These are phyloP conservation scores for Channa maculata DNA, from an alignment of 2,113 vertebrate species.

Conservation along the genomic window DNA sequence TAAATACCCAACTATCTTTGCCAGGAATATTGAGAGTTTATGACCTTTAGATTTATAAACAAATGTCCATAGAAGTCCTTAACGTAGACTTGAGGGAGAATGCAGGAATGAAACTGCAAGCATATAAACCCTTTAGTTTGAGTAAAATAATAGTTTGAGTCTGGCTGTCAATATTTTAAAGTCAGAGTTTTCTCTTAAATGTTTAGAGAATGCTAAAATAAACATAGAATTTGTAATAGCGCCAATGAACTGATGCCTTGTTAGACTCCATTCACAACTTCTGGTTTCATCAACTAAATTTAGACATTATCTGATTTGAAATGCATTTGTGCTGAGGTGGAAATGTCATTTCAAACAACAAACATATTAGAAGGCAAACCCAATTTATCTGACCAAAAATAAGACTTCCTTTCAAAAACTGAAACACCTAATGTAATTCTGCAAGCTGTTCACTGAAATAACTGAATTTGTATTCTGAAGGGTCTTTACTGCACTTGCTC, in stretches of 20 bases:
- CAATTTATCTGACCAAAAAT: conserved; percentile 20
- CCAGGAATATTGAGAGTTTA: conserved; percentile 44
- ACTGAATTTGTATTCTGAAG: conserved; percentile 82
- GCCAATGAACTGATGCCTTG: conserved; percentile 83
- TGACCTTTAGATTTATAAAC: conserved; percentile 54
- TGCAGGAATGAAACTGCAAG: conserved; percentile 71
- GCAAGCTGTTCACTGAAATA: conserved; percentile 80
- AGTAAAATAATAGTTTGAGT: conserved; percentile 83
- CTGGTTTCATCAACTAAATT: conserved; percentile 69
- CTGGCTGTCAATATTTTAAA: conserved; percentile 76
- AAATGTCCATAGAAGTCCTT: conserved; percentile 37
- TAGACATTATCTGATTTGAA: conserved; percentile 24
- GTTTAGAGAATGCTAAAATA: conserved; percentile 85
- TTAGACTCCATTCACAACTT: conserved; percentile 80
- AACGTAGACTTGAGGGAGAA: conserved; percentile 52
- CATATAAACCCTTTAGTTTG: conserved; percentile 71
- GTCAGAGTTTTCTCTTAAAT: conserved; percentile 76
- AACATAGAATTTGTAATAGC: conserved; percentile 81
- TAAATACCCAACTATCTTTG: conserved; percentile 26
- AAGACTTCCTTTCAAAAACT: too few species aligned
- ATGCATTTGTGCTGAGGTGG: conserved; percentile 1
- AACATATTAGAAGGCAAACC: too few species aligned
- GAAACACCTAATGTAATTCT: conserved; percentile 83
- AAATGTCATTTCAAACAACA: too few species aligned
- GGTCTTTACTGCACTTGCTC: conserved; percentile 67